These are phyloP conservation scores for Cyrtorhinus lividipennis DNA, from an alignment of 1,140 invertebrate genomes.

Conservation along the genomic window DNA sequence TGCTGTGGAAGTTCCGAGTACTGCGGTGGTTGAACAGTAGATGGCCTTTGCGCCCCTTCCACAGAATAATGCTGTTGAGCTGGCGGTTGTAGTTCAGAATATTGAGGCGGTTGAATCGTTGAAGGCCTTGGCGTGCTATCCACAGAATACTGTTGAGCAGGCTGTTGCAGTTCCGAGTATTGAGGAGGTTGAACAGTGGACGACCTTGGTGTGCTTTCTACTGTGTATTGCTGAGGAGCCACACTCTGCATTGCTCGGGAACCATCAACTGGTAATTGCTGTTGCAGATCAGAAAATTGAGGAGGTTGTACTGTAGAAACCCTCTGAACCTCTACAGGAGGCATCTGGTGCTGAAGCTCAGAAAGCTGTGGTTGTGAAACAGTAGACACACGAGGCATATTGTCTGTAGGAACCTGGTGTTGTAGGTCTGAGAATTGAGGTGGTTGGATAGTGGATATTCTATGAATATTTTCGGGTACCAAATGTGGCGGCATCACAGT, in stretches of 20 bases:
- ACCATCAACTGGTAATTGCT: too few species aligned
- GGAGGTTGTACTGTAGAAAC: not conserved
- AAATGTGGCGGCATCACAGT: slow-evolving; percentile 30
- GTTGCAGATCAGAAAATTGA: too few species aligned
- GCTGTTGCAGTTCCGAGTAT: not conserved
- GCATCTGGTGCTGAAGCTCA: not conserved
- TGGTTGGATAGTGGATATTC: slow-evolving; percentile 27
- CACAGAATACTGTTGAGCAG: not conserved
- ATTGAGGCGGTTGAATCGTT: too few species aligned
- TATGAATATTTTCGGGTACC: not conserved
- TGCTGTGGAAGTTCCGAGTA: too few species aligned
- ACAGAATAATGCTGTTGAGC: too few species aligned
- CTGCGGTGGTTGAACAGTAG: slow-evolving; percentile 16
- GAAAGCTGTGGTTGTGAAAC: slow-evolving; percentile 13
- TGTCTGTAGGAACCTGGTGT: not conserved
- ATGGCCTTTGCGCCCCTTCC: too few species aligned
- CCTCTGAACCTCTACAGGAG: not conserved
- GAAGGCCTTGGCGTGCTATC: too few species aligned
- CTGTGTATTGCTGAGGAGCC: too few species aligned
- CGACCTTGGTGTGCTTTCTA: not conserved
- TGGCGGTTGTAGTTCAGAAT: too few species aligned
- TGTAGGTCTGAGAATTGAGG: slow-evolving; percentile 26
- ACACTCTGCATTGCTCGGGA: too few species aligned
- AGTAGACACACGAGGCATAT: slow-evolving; percentile 15
- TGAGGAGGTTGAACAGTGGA: not conserved